phyloP scores from a whole-genome alignment of 2,888 invertebrate species.

The Synergus japonicus region DNA sequence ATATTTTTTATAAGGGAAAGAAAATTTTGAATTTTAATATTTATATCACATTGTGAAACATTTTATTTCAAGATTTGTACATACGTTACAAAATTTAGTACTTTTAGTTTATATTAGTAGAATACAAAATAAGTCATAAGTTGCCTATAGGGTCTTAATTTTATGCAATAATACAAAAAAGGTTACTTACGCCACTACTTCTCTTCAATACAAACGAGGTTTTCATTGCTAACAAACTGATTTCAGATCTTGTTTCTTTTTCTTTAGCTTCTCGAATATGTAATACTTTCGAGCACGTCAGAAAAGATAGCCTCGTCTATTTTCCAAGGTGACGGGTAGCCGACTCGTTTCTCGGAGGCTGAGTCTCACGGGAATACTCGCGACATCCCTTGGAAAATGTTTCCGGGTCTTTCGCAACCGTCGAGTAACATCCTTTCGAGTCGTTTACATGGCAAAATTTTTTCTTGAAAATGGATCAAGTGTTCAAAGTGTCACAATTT shows the following conservation, averaged over 20 bases:
- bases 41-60: no score
- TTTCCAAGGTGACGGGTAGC: neutral
- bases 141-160: neutral
- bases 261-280: neutral
- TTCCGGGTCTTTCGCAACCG: neutral
- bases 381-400: neutral
- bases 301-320: neutral
- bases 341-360: neutral
- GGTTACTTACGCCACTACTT: neutral
- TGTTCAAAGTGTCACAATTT: neutral
- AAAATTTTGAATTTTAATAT: no score
- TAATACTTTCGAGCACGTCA: slow-evolving; percentile 1
- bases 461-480: neutral
- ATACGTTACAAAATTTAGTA: no score
- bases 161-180: neutral
- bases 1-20: no score
- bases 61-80: no score
- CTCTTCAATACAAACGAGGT: neutral
- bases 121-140: no score
- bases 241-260: neutral
- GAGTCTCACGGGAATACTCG: neutral
- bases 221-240: neutral
- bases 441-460: neutral
- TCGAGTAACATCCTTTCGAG: neutral
- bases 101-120: no score